Evolutionary conservation across 2,797 vertebrate species (phyloP).

Genomic region (Synanceia verrucosa): DNA sequence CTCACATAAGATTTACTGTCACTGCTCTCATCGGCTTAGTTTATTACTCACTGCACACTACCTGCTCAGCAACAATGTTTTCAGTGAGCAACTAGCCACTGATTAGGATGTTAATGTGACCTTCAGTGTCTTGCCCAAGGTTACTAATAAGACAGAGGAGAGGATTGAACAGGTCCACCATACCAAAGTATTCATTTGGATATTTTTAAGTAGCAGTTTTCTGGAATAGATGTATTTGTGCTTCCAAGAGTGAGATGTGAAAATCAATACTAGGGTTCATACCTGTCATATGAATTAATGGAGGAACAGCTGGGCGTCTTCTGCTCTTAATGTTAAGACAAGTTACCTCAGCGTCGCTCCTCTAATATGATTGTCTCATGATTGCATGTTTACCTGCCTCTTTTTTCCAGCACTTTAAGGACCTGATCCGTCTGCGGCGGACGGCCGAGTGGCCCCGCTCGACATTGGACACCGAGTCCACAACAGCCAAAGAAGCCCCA

Average conservation of each 20-base stretch:
- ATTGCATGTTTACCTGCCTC: background rate
- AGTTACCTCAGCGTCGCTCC: background rate
- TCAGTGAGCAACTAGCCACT: background rate
- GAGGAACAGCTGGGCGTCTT: background rate
- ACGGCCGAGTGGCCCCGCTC: conserved; percentile 98
- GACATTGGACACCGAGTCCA: conserved; percentile 92
- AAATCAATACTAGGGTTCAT: too few species aligned
- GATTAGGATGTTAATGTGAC: too few species aligned
- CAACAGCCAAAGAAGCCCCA: conserved; percentile 91
- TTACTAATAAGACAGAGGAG: too few species aligned
- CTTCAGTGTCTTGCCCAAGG: too few species aligned
- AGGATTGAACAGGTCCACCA: too few species aligned
- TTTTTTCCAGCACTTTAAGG: conserved; percentile 93
- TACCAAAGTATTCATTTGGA: too few species aligned
- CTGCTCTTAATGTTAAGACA: background rate
- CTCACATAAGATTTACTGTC: background rate
- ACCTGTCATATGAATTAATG: background rate
- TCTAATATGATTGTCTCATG: background rate
- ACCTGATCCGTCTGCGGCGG: conserved; percentile 95
- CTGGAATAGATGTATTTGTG: background rate
- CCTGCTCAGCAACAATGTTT: background rate
- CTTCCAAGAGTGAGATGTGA: background rate
- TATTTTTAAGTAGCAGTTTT: background rate
- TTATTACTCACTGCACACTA: background rate
- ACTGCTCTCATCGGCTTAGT: background rate